Conservation (phyloP, 2,797 vertebrate species). For the Babyrousa celebensis region DNA sequence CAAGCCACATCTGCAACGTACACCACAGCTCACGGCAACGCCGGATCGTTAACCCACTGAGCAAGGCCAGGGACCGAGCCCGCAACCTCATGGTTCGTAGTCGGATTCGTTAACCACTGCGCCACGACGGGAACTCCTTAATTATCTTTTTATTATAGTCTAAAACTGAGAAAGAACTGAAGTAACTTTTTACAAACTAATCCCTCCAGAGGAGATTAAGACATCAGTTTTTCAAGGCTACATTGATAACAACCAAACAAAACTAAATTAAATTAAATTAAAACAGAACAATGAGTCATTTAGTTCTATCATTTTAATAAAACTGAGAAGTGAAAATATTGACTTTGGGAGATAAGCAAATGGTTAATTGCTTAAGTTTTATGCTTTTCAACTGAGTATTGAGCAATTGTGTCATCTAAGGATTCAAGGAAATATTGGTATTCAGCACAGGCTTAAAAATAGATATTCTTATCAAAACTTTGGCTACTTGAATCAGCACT, state of each 20-base stretch:
- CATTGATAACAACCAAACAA: not conserved
- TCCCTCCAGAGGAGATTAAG: conserved; percentile 1
- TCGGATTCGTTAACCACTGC: too few species aligned
- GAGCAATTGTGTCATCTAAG: not conserved
- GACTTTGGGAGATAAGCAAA: conserved; percentile 6
- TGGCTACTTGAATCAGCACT: not conserved
- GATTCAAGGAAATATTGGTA: not conserved
- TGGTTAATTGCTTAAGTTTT: conserved; percentile 53
- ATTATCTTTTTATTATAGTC: not conserved
- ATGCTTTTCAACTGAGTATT: conserved; percentile 16
- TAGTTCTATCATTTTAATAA: conserved; percentile 7
- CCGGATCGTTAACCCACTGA: too few species aligned
- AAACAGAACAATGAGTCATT: not conserved
- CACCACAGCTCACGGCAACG: too few species aligned
- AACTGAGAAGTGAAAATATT: not conserved
- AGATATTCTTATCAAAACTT: not conserved
- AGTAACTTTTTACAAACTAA: conserved; percentile 41
- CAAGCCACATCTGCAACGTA: too few species aligned
- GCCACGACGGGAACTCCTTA: too few species aligned
- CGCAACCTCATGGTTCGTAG: too few species aligned
- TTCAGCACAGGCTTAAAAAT: conserved; percentile 44
- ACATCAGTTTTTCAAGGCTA: not conserved
- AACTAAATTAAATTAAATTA: not conserved
- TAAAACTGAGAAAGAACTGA: conserved; percentile 14
- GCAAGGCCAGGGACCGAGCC: too few species aligned